A percentile compares a stretch with the other conserved stretches of the same genome.
Evolutionary conservation across 2,888 invertebrate species (phyloP).

Genomic region (Leucophora obtusa): DNA sequence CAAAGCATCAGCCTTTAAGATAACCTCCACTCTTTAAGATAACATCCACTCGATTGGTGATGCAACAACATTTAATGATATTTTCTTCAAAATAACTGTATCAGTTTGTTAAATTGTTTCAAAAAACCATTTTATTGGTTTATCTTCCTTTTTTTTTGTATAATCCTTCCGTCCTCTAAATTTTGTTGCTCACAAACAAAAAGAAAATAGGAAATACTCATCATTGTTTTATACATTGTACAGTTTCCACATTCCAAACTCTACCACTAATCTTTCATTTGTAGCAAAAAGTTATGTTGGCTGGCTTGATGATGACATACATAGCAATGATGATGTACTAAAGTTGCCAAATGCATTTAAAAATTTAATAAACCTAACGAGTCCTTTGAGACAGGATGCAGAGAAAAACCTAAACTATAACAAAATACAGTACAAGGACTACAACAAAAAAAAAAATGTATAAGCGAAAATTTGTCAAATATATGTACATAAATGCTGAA

Average conservation of each 20-base stretch:
- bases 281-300: not conserved
- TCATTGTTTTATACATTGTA: too few relatives aligned
- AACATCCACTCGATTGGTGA: too few relatives aligned
- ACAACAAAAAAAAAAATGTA: not conserved
- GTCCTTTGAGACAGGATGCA: conserved; percentile 43
- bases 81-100: not conserved
- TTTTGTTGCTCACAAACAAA: too few relatives aligned
- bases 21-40: too few relatives aligned
- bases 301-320: not conserved
- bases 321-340: not conserved
- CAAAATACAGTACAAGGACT: not conserved
- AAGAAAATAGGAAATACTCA: too few relatives aligned
- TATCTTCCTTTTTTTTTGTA: too few relatives aligned
- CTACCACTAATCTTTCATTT: conserved; percentile 17
- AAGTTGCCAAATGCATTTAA: conserved; percentile 38
- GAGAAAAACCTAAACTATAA: not conserved
- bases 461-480: conserved; percentile 4
- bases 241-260: not conserved
- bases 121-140: not conserved
- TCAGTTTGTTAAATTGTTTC: not conserved
- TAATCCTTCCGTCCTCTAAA: too few relatives aligned
- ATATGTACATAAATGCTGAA: conserved; percentile 39
- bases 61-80: not conserved
- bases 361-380: conserved; percentile 59
- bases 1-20: too few relatives aligned